Evolutionary conservation across 1,140 invertebrate genomes (phyloP), one percentile per base, ranked within the genome.

Genomic region (Bombus polaris): DNA sequence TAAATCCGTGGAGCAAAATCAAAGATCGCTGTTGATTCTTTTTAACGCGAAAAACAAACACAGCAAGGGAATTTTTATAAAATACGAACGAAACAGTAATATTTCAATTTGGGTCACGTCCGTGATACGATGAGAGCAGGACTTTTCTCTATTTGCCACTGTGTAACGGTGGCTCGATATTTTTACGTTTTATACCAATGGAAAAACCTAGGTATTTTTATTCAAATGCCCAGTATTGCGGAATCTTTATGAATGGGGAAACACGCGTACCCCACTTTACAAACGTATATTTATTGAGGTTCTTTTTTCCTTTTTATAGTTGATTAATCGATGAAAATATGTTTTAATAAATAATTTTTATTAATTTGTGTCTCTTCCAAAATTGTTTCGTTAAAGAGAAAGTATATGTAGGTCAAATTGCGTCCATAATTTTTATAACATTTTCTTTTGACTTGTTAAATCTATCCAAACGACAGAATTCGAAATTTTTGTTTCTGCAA

Each of bases 101-200:
- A 65, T 70, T 59, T 44, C 44, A 37, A 71, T 62, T 62, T 18
- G 28, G 15, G 8, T 35, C 15, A 15, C 35, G 78, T 25, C 18
- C 28, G 66, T 2, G 66, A 37, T 71, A 32, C 25, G 13, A 62
- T 8, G 18, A 10, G 25, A 73, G n/a, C 12, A 10, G 28, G 13
- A 25, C 28, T 25, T 35, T 37, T 35, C 35, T 74, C 72, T 72
- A 59, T 72, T 81, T 57, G 6, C 42, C 25, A 37, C 0, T 35
- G n/a, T 18, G n/a, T 18, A 65, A 10, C 71, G 25, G 18, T 9
- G n/a, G 2, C 35, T 25, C 47, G 12, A 44, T 44, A 65, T 62
- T 74, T 82, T 82, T 57, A 35, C 13, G n/a, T n/a, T 66, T 65
- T 18, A 32, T 18, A 32, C 62, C 62, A 53, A 53, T 53, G n/a